Evolutionary conservation across 2,113 vertebrate genomes (phyloP).

Genomic region (Eubucco bourcierii): DNA sequence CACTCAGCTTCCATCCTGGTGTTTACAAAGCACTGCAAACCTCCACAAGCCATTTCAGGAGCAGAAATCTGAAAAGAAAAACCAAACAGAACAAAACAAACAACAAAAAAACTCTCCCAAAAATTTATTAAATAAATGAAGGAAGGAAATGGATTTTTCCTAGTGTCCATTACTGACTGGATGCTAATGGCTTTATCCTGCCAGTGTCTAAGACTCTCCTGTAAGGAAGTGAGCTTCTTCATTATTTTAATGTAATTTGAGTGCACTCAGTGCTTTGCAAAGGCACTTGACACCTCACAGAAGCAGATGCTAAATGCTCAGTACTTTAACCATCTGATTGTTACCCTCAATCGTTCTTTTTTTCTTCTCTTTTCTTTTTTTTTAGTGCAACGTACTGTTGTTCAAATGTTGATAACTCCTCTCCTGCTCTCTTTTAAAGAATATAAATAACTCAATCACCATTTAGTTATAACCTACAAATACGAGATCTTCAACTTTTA

Average conservation of each 20-base stretch:
- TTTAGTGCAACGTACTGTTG: conserved; percentile 3
- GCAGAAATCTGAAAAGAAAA: neutral
- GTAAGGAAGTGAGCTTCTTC: conserved; percentile 33
- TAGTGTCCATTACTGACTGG: conserved; percentile 35
- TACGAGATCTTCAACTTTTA: neutral
- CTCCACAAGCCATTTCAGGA: neutral
- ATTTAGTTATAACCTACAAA: conserved; percentile 20
- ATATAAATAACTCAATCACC: conserved; percentile 29
- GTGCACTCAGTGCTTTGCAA: conserved; percentile 40
- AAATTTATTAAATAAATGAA: neutral
- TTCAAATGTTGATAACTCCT: conserved; percentile 36
- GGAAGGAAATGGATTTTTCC: conserved; percentile 22
- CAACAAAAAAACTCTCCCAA: neutral
- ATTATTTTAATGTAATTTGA: conserved; percentile 56
- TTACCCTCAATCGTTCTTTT: neutral
- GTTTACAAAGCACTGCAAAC: neutral
- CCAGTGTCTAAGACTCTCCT: conserved; percentile 3
- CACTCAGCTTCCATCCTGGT: neutral
- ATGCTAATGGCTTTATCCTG: conserved; percentile 39
- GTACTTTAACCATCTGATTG: conserved; percentile 47
- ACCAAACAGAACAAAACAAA: neutral
- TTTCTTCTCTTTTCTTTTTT: neutral
- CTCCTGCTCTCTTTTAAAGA: conserved; percentile 22
- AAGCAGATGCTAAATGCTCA: conserved; percentile 37
- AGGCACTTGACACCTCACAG: conserved; percentile 45